These are phyloP conservation scores for Macrobrachium rosenbergii DNA, from an alignment of 1,140 invertebrate genomes.

Conservation along the genomic window DNA sequence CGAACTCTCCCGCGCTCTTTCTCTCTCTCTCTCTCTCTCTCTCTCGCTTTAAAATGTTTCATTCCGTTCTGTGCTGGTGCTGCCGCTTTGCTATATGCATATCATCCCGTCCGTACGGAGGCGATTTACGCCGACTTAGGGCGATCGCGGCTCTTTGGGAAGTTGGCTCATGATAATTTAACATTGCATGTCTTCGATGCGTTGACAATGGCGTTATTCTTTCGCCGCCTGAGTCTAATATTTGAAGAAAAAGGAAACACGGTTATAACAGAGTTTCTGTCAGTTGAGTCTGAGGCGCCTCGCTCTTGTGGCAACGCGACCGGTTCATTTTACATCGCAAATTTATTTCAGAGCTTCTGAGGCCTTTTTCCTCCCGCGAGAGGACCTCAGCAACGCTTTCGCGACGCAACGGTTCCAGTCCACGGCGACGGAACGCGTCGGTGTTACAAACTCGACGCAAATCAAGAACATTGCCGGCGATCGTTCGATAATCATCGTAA, in stretches of 20 bases:
- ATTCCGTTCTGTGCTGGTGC: too few species aligned
- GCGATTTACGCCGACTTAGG: too few species aligned
- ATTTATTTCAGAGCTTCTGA: not conserved
- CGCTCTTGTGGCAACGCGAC: not conserved
- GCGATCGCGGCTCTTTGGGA: not conserved
- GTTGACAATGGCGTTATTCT: slow-evolving; percentile 42
- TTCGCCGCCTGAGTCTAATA: slow-evolving; percentile 40
- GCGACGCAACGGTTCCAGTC: too few species aligned
- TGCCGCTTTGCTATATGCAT: too few species aligned
- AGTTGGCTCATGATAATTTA: not conserved
- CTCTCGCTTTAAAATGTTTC: too few species aligned
- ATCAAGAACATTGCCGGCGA: not conserved
- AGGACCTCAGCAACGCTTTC: too few species aligned
- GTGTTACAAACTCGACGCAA: not conserved
- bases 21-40: too few species aligned
- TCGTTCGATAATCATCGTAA: slow-evolving; percentile 46
- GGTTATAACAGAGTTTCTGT: slow-evolving; percentile 54
- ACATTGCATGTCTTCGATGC: slow-evolving; percentile 10
- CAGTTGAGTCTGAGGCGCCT: slow-evolving; percentile 41
- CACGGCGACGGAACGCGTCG: not conserved
- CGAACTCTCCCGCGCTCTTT: not conserved
- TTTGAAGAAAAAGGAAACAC: slow-evolving; percentile 55
- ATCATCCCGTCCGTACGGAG: too few species aligned
- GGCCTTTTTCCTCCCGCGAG: too few species aligned
- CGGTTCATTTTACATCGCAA: not conserved